Evolutionary conservation across 2,888 invertebrate genomes (phyloP).

Genomic region (Azorinus chamasolen): DNA sequence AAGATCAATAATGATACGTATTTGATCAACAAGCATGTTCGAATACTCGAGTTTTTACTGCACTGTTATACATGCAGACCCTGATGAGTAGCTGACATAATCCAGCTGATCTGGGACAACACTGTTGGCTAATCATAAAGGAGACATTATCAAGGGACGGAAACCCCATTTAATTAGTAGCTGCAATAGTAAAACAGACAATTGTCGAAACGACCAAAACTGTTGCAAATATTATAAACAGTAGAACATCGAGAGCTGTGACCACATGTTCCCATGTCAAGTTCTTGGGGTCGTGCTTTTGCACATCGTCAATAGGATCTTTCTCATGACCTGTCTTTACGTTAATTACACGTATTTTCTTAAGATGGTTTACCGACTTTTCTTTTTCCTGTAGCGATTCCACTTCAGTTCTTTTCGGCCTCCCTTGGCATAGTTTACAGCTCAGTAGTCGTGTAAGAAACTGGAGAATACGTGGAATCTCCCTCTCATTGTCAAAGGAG

Average conservation of each 20-base stretch:
- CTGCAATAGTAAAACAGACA: slow-evolving; percentile 2
- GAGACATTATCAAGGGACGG: no score
- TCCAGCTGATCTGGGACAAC: no score
- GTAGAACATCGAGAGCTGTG: slow-evolving; percentile 7
- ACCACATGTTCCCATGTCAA: slow-evolving; percentile 20
- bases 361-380: background rate
- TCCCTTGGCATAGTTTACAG: background rate
- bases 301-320: background rate
- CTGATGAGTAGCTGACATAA: no score
- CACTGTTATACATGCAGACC: no score
- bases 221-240: slow-evolving; percentile 11
- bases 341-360: background rate
- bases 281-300: background rate
- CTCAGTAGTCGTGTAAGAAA: background rate
- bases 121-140: no score
- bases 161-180: background rate
- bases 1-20: no score
- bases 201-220: slow-evolving; percentile 15
- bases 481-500: background rate
- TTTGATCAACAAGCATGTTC: no score
- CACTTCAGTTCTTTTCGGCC: background rate
- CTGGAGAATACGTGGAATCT: background rate
- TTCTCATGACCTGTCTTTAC: background rate
- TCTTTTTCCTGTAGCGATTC: background rate
- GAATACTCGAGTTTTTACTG: no score